Base-by-base conservation (phyloP, 2,797 vertebrate species). In the Melopsittacus undulatus region DNA sequence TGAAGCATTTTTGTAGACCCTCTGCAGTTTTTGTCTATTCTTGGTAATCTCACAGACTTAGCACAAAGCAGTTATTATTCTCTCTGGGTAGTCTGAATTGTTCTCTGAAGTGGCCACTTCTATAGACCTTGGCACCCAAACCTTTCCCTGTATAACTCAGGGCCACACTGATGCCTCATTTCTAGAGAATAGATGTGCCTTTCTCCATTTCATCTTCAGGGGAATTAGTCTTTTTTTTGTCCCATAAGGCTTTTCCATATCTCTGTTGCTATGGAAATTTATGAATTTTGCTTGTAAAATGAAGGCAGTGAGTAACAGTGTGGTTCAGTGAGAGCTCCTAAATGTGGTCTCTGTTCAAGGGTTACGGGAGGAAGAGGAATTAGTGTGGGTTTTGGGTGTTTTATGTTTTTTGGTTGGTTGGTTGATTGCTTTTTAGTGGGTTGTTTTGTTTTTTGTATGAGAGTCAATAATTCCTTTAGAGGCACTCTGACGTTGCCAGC, bases 271-370 rank as follows among this genome's bases (percentile, higher is more conserved):
- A 23, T 93, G 86, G 51, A 32, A 91, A 85, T 95, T 84, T 9
- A 42, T 48, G 20, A 73, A 36, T 94, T 88, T 87, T 81, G 38
- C 43, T 86, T 92, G 22, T 32, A 72, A 73, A 83, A 45, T 59
- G 79, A n/a, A 30, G 46, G 13, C 26, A 74, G 2, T 13, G 22
- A 81, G 22, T 68, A 73, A 80, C 49, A 29, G 27, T 91, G 89
- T 82, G 74, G 52, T 83, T 96, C 62, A 87, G 83, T 30, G 59
- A 20, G 43, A 46, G 76, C 74, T 94, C 67, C 48, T 91, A 83
- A 89, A 45, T 73, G 40, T 94, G 88, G 87, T 74, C 48, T 95
- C 14, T 89, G 73, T 90, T 95, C 68, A 88, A 52, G 52, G 26
- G 27, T 83, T 56, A 56, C 13, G 69, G 67, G 34, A 91, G 27